Conservation (phyloP, 2,797 vertebrate genomes). For the Hypotaenidia philippensis region DNA sequence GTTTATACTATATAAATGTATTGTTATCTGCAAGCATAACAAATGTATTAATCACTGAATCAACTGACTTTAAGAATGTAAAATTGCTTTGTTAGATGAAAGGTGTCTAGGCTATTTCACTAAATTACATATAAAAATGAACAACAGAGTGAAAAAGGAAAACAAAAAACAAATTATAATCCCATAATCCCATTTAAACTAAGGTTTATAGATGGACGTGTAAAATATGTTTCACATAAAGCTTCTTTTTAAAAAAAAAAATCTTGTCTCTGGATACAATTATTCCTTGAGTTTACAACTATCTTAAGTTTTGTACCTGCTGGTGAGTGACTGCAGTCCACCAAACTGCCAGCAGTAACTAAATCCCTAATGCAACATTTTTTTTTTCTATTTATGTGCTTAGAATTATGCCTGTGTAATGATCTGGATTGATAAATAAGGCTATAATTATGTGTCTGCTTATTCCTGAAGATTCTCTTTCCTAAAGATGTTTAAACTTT, state of each 20-base stretch:
- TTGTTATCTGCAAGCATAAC: not conserved
- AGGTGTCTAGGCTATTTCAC: not conserved
- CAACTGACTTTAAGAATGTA: not conserved
- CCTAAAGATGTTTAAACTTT: not conserved
- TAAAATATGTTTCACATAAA: not conserved
- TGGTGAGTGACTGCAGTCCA: not conserved
- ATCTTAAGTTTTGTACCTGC: not conserved
- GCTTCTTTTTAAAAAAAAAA: not conserved
- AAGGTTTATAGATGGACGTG: not conserved
- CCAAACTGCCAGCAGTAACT: not conserved
- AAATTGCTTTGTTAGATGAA: not conserved
- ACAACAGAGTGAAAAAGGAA: not conserved
- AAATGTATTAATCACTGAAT: conserved; percentile 24
- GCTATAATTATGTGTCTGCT: not conserved
- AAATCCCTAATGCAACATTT: not conserved
- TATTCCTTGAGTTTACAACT: not conserved
- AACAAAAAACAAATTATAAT: not conserved
- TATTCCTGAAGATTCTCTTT: not conserved
- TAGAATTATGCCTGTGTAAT: not conserved
- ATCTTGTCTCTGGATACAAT: not conserved
- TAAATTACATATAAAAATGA: not conserved
- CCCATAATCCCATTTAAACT: not conserved
- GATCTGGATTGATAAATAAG: not conserved
- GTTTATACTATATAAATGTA: not conserved
- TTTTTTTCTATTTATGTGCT: not conserved